Evolutionary conservation across 2,113 vertebrate genomes (phyloP), one percentile per base, ranked within the genome.

Genomic region (Sorex fumeus): DNA sequence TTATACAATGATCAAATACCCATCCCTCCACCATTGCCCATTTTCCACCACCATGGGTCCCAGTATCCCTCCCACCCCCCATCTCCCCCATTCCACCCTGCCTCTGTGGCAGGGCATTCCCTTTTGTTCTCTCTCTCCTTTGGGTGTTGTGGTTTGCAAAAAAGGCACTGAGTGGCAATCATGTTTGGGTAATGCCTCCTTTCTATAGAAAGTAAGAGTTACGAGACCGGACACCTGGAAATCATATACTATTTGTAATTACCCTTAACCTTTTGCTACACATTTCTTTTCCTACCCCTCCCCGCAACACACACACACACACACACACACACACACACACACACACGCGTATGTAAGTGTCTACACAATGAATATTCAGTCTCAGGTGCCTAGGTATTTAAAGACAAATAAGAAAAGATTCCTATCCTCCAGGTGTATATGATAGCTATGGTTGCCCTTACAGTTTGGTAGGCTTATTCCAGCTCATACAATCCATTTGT

Each of bases 401-500:
- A 75, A 69, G 50, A 80, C 25, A 74, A 6, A 72, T 71, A 74
- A 87, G 57, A 81, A 82, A 84, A 45, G 27, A 6, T 85, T 36
- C 40, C 27, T 84, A 0, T 66, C 8, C 12, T 94, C 10, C 75
- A 28, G n/a, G 30, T 77, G 7, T 57, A 16, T 75, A 4, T 4
- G 6, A 76, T 60, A 11, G 23, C 19, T 79, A 67, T 79, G 57
- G 25, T 43, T 72, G 40, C 19, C 8, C 11, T 94, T 88, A 32
- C 11, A 19, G 23, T 62, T 21, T 80, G 62, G 8, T 77, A 30
- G 53, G 18, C 81, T 92, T 94, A 43, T 84, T 89, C 1, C 16
- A n/a, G 3, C 10, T 88, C 7, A 90, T 27, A 76, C 66, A 25
- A 30, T 72, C 28, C 1, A 0, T 45, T 40, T 40, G 40, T 40